These are phyloP conservation scores for Alectoris magna DNA, from an alignment of 2,797 vertebrate genomes.

Conservation along the genomic window DNA sequence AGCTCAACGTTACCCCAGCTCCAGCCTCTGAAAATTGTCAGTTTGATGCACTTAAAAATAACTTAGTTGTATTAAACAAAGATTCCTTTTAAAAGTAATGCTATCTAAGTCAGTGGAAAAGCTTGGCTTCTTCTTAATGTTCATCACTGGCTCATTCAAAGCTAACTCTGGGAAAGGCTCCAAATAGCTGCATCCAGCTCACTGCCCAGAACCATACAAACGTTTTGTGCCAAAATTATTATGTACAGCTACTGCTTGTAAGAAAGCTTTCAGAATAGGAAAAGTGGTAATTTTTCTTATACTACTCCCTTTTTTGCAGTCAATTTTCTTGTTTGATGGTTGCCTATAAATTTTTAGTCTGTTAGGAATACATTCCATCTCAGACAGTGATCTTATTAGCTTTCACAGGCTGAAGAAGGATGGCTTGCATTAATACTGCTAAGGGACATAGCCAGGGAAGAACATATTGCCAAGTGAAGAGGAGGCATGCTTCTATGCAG, in stretches of 20 bases:
- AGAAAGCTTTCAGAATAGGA: constrained; percentile 48
- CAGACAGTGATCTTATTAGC: constrained; percentile 17
- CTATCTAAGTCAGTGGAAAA: background rate
- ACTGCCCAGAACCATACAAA: background rate
- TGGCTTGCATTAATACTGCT: background rate
- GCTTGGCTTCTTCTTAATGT: background rate
- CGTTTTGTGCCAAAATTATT: constrained; percentile 43
- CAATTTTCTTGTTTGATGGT: background rate
- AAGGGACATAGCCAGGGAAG: constrained; percentile 36
- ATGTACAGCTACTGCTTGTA: constrained; percentile 9
- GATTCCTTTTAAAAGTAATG: constrained; percentile 10
- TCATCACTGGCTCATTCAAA: constrained; percentile 27
- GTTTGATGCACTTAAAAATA: background rate
- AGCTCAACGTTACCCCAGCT: background rate
- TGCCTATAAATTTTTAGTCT: constrained; percentile 27
- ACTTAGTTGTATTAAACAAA: constrained; percentile 8
- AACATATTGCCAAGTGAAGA: background rate
- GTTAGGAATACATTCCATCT: constrained; percentile 17
- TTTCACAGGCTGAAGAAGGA: constrained; percentile 3
- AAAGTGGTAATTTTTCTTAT: background rate
- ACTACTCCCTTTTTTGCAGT: background rate
- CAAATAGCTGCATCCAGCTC: constrained; percentile 2
- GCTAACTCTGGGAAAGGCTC: constrained; percentile 17
- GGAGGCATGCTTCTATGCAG: background rate
- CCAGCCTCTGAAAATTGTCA: constrained; percentile 11